Conservation (phyloP, 2,113 vertebrate species). For the Meleagris gallopavo region DNA sequence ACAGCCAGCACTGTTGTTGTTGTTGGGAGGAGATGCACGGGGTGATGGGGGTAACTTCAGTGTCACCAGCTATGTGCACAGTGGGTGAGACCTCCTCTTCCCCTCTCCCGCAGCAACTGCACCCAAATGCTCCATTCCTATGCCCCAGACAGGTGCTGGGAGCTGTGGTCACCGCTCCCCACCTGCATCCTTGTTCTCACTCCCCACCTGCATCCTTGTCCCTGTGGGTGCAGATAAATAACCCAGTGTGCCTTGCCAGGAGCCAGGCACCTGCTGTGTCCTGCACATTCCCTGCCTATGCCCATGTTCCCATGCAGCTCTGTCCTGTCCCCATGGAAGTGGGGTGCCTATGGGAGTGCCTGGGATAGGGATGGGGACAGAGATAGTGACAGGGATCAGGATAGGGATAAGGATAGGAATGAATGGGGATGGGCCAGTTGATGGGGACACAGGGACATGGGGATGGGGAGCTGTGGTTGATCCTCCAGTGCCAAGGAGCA, state of each 20-base stretch:
- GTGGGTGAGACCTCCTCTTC: neutral
- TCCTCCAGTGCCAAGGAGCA: neutral
- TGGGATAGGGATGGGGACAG: neutral
- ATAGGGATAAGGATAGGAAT: too few species aligned
- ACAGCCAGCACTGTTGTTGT: rapidly evolving
- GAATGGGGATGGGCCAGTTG: neutral
- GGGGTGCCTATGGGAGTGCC: neutral
- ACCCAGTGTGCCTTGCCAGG: neutral
- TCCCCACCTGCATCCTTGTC: neutral
- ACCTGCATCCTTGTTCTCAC: neutral
- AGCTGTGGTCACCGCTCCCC: neutral
- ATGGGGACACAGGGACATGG: neutral
- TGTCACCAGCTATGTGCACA: rapidly evolving
- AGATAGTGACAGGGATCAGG: too few species aligned
- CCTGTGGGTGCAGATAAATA: slow-evolving; percentile 30
- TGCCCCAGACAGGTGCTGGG: neutral
- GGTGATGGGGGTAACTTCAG: neutral
- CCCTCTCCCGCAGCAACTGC: rapidly evolving
- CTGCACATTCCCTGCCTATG: neutral
- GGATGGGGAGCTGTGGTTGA: neutral
- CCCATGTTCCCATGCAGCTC: rapidly evolving
- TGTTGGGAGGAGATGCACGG: neutral
- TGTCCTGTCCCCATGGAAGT: rapidly evolving
- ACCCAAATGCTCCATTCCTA: neutral
- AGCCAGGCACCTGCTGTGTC: slow-evolving; percentile 53